Conservation (phyloP, 1,140 invertebrate genomes). For the Pseudomyrmex gracilis region DNA sequence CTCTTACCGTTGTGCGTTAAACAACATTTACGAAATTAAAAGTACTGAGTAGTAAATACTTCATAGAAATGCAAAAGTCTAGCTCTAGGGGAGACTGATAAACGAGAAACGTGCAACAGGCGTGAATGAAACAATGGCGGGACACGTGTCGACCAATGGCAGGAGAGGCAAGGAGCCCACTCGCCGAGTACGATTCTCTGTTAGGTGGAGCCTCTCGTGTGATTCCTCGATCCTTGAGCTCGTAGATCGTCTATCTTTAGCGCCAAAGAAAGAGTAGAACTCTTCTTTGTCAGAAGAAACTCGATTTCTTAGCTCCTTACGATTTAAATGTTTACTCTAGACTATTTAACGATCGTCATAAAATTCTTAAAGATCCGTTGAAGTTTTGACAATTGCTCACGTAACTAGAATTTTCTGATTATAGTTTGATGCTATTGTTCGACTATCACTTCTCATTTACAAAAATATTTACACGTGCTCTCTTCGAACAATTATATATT, state of each 20-base stretch:
- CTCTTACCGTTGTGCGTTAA: conserved; percentile 1
- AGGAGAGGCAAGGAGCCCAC: conserved; percentile 62
- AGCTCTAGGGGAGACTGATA: conserved; percentile 60
- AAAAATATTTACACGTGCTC: neutral
- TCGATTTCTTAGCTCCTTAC: neutral
- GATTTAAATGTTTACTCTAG: neutral
- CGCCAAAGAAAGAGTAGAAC: conserved; percentile 13
- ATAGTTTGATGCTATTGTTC: too few species aligned
- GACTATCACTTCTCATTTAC: neutral
- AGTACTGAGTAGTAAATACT: neutral
- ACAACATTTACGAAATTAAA: neutral
- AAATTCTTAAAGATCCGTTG: neutral
- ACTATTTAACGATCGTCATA: neutral
- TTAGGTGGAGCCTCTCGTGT: conserved; percentile 72
- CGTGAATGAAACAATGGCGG: conserved; percentile 78
- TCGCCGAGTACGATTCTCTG: conserved; percentile 63
- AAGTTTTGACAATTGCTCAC: neutral
- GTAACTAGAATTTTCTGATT: neutral
- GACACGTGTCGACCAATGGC: conserved; percentile 74
- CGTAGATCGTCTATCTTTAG: conserved; percentile 47
- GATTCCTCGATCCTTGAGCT: conserved; percentile 62
- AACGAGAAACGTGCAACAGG: conserved; percentile 76
- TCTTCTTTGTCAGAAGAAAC: neutral
- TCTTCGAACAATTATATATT: neutral
- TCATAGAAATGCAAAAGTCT: conserved; percentile 34